These are phyloP conservation scores for Ochotona curzoniae DNA, from an alignment of 2,113 vertebrate species.

Conservation along the genomic window DNA sequence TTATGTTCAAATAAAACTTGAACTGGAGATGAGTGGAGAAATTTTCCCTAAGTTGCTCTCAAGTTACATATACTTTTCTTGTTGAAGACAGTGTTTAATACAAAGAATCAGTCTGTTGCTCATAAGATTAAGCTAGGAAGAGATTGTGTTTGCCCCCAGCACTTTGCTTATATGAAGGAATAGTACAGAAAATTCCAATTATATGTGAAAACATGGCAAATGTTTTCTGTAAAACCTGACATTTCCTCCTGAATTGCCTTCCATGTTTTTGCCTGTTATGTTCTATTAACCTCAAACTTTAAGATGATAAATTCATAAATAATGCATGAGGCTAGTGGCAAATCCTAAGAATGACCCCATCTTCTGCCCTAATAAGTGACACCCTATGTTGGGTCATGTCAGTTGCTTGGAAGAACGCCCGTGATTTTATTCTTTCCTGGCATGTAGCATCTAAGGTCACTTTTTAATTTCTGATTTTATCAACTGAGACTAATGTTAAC, in stretches of 20 bases:
- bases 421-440: not conserved
- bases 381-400: not conserved
- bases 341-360: not conserved
- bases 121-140: not conserved
- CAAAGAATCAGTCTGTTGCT: not conserved
- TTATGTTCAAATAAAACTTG: not conserved
- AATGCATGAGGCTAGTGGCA: not conserved
- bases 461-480: not conserved
- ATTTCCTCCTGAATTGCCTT: not conserved
- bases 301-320: not conserved
- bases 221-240: not conserved
- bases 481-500: conserved; percentile 7
- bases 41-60: not conserved
- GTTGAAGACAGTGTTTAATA: not conserved
- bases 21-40: not conserved
- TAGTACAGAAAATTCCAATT: not conserved
- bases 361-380: not conserved
- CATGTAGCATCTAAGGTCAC: not conserved
- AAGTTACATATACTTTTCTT: not conserved
- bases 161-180: not conserved
- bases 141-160: not conserved
- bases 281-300: not conserved
- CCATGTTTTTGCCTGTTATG: not conserved
- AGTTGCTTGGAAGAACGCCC: not conserved
- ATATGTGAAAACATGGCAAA: not conserved